Conservation (phyloP, 92 coral and sea anemone species). For the Desmophyllum pertusum region DNA sequence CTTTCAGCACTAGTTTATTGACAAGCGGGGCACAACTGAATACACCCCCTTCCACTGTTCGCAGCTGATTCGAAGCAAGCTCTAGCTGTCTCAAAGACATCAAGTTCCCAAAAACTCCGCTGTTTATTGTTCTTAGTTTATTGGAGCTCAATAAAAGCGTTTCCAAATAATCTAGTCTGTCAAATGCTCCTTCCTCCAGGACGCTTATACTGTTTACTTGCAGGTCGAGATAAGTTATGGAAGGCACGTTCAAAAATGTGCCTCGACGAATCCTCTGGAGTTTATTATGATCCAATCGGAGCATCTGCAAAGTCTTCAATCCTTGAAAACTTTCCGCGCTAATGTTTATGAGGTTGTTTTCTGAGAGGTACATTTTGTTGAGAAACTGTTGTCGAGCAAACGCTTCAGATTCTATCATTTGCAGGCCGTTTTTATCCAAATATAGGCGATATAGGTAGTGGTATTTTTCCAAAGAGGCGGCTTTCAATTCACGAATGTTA, state of each 20-base stretch:
- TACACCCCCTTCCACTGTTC: slow-evolving; percentile 22
- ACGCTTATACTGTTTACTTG: slow-evolving; percentile 47
- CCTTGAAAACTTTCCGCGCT: slow-evolving; percentile 59
- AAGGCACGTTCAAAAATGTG: slow-evolving; percentile 36
- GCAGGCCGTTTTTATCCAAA: slow-evolving; percentile 52
- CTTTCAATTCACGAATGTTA: slow-evolving; percentile 12
- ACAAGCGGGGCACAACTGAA: slow-evolving; percentile 63
- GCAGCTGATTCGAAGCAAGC: slow-evolving; percentile 58
- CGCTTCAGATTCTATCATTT: slow-evolving; percentile 52
- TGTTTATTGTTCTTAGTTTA: slow-evolving; percentile 34
- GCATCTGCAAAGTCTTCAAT: slow-evolving; percentile 38
- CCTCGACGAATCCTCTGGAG: slow-evolving; percentile 51
- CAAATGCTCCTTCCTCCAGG: slow-evolving; percentile 71
- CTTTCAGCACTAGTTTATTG: slow-evolving; percentile 42
- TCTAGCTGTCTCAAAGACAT: slow-evolving; percentile 67
- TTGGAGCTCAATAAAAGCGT: slow-evolving; percentile 48
- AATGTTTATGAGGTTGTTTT: slow-evolving; percentile 51
- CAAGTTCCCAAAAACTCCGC: slow-evolving; percentile 57
- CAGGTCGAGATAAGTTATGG: slow-evolving; percentile 46
- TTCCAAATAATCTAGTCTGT: slow-evolving; percentile 49
- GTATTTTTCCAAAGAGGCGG: slow-evolving; percentile 50
- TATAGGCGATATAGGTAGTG: slow-evolving; percentile 45
- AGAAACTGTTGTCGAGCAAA: slow-evolving; percentile 52
- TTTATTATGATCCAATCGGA: slow-evolving; percentile 54
- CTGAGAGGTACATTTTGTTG: slow-evolving; percentile 33